Evolutionary conservation across 2,113 vertebrate species (phyloP), one percentile per base, ranked within the genome.

Genomic region (Eulemur rufifrons): DNA sequence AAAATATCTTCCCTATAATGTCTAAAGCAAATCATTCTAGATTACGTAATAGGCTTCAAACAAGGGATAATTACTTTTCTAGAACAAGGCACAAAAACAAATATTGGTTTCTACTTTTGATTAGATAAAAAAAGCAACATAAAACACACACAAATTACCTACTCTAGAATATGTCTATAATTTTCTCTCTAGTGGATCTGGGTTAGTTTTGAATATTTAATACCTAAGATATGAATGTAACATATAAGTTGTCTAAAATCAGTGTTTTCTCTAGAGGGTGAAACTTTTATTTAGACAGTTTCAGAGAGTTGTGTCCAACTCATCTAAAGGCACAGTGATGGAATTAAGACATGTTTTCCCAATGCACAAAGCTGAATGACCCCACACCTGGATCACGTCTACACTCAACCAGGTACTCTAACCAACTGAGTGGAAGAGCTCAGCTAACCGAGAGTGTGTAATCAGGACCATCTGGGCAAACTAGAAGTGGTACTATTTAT

Each of bases 201-300:
- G 32, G 3, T 37, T 91, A 17, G 32, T 88, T 77, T 80, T 94
- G 47, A 95, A 74, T 89, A 94, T 25, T 64, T 91, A 94, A 83
- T 59, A 63, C 9, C 34, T 80, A 85, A 89, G 21, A 56, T 27
- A 66, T 39, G 13, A 54, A 29, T 89, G 50, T 68, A 80, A 97
- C 50, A 85, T 23, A 68, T 2, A 93, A 86, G 81, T 45, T 54
- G 45, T 15, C 73, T 90, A 94, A 59, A 82, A 59, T 39, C 39
- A 71, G 50, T 56, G 17, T 59, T 78, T 80, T 77, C 29, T 39
- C 13, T 17, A 86, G 34, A 82, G 12, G 7, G 15, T 64, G 10
- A 47, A 23, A 61, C 45, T 94, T 83, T 56, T 76, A 93, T 56
- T 71, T 59, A 78, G 37, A 87, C 54, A 42, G 61, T 71, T 90